Evolutionary conservation across 2,888 invertebrate species (phyloP).

Genomic region (Chaetoderma sp.): DNA sequence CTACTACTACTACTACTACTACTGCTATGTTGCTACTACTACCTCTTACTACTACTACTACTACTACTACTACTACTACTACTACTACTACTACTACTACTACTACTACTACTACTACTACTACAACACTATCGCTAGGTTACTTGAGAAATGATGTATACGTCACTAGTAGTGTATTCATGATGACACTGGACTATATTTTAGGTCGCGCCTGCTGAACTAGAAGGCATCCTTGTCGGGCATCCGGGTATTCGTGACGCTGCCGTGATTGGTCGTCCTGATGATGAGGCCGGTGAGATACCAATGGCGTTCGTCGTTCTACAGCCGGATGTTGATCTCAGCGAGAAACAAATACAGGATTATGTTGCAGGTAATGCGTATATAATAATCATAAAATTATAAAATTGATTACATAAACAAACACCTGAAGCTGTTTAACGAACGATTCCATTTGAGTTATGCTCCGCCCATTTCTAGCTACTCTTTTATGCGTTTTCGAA

Average conservation of each 20-base stretch:
- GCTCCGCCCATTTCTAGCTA: too few species aligned
- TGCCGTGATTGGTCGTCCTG: not conserved
- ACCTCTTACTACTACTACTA: not conserved
- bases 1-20: conserved; percentile 4
- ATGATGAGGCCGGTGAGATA: conserved; percentile 1
- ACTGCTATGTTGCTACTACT: too few species aligned
- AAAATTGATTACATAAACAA: not conserved
- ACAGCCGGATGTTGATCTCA: not conserved
- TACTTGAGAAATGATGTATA: too few species aligned
- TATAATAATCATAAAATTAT: not conserved
- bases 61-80: conserved; percentile 9
- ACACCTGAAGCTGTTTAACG: too few species aligned
- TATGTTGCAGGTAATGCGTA: not conserved
- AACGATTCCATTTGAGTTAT: too few species aligned
- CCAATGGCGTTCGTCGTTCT: not conserved
- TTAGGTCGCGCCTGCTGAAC: not conserved
- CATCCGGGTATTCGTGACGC: not conserved
- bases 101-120: not conserved
- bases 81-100: conserved; percentile 6
- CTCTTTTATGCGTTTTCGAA: too few species aligned
- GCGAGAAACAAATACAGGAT: not conserved
- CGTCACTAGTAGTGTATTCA: too few species aligned
- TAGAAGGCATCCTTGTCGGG: not conserved
- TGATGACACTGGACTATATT: too few species aligned
- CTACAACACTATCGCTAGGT: too few species aligned